These are phyloP conservation scores for Rhinella marina DNA, from an alignment of 2,797 vertebrate genomes.

Conservation along the genomic window DNA sequence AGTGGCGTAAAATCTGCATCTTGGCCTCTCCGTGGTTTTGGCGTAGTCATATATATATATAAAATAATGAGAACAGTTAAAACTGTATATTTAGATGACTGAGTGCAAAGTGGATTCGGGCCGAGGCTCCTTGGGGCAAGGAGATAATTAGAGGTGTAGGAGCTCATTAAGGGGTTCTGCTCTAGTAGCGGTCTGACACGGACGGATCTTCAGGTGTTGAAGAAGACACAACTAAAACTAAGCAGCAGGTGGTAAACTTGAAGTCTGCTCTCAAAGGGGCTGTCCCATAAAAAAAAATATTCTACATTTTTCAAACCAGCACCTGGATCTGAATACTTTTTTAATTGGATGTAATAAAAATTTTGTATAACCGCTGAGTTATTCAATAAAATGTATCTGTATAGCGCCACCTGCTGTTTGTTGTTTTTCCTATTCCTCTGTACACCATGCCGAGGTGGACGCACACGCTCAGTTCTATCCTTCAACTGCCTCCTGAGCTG, in stretches of 20 bases:
- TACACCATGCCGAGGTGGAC: no score
- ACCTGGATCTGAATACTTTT: no score
- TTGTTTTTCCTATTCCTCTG: no score
- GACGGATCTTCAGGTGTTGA: neutral
- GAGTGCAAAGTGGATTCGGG: neutral
- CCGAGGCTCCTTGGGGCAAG: constrained; percentile 9
- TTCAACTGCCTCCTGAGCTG: no score
- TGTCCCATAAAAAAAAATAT: no score
- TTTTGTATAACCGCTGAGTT: no score
- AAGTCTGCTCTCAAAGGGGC: neutral
- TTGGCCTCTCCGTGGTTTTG: neutral
- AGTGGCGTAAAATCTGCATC: neutral
- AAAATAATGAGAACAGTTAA: neutral
- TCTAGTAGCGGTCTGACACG: neutral
- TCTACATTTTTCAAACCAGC: no score
- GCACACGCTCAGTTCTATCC: no score
- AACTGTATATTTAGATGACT: neutral
- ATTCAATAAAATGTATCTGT: no score
- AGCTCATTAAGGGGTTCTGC: neutral
- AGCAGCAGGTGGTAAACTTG: neutral
- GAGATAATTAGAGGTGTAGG: neutral
- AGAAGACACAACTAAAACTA: neutral
- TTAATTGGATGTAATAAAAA: no score
- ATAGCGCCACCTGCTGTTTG: no score
- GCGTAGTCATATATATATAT: no score